These are phyloP conservation scores for Himalopsyche kuldschensis DNA, from an alignment of 2,888 invertebrate genomes.

Conservation along the genomic window DNA sequence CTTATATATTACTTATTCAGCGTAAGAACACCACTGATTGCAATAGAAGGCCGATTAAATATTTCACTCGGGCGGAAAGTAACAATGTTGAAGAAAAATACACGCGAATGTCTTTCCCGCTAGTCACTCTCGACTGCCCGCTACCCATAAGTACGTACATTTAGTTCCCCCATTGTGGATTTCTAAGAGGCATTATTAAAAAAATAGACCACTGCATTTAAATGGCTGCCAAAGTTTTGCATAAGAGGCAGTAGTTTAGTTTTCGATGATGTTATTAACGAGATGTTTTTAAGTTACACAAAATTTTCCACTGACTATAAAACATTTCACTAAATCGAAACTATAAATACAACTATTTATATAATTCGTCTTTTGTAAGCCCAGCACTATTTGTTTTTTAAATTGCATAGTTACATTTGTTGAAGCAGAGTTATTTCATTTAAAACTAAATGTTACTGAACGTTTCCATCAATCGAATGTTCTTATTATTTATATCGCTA, in stretches of 20 bases:
- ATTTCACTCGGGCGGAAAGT: slow-evolving; percentile 32
- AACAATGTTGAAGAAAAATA: slow-evolving; percentile 30
- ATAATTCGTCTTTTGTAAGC: no score
- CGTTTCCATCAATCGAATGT: no score
- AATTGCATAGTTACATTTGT: no score
- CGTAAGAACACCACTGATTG: not conserved
- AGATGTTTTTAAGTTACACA: no score
- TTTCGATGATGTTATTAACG: no score
- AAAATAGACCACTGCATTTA: not conserved
- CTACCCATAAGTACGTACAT: not conserved
- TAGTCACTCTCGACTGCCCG: slow-evolving; percentile 17
- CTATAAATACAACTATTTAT: no score
- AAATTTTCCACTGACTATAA: no score
- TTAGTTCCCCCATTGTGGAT: not conserved
- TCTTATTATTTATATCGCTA: no score
- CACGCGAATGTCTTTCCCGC: slow-evolving; percentile 9
- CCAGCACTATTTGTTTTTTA: no score
- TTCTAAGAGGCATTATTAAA: slow-evolving; percentile 1
- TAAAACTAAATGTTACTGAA: no score
- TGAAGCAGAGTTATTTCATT: no score
- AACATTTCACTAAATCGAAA: no score
- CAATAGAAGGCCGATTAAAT: slow-evolving; percentile 36
- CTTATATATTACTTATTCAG: not conserved
- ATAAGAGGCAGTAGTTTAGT: not conserved
- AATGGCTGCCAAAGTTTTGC: not conserved